Evolutionary conservation across 2,888 invertebrate genomes (phyloP).

Genomic region (Aspidapion aeneum): DNA sequence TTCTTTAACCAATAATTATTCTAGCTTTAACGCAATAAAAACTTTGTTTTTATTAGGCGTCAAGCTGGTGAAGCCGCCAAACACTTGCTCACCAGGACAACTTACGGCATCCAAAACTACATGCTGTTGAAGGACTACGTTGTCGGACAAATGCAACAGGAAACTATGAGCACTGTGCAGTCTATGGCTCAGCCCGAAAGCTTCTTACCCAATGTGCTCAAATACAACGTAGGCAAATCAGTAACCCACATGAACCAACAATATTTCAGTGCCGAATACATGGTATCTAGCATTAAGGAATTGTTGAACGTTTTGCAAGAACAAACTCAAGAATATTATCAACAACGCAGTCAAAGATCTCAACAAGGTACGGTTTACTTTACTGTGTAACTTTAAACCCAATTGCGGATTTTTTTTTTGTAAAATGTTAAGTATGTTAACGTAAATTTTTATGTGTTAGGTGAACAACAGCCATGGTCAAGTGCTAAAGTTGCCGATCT

Average conservation of each 20-base stretch:
- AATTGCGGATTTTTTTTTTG: no score
- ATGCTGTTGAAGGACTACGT: slow-evolving; percentile 47
- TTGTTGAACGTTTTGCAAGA: slow-evolving; percentile 38
- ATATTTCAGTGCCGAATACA: slow-evolving; percentile 35
- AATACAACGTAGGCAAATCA: slow-evolving; percentile 34
- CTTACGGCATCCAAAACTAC: slow-evolving; percentile 51
- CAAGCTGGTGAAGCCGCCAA: slow-evolving; percentile 46
- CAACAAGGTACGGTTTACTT: no score
- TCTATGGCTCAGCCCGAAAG: slow-evolving; percentile 58
- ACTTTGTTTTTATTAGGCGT: slow-evolving; percentile 35
- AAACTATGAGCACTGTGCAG: slow-evolving; percentile 45
- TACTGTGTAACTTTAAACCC: no score
- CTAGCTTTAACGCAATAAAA: not conserved
- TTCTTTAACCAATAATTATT: not conserved
- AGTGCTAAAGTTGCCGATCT: slow-evolving; percentile 56
- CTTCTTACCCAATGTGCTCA: slow-evolving; percentile 50
- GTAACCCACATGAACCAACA: slow-evolving; percentile 36
- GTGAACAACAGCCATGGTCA: slow-evolving; percentile 41
- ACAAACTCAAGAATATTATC: slow-evolving; percentile 36
- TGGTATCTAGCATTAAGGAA: slow-evolving; percentile 49
- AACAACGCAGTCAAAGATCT: slow-evolving; percentile 16
- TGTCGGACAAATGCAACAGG: slow-evolving; percentile 47
- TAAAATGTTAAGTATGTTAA: no score
- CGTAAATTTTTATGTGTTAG: no score
- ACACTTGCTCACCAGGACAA: slow-evolving; percentile 42